Evolutionary conservation across 2,113 vertebrate genomes (phyloP), one percentile per base, ranked within the genome.

Genomic region (Tor tambroides): DNA sequence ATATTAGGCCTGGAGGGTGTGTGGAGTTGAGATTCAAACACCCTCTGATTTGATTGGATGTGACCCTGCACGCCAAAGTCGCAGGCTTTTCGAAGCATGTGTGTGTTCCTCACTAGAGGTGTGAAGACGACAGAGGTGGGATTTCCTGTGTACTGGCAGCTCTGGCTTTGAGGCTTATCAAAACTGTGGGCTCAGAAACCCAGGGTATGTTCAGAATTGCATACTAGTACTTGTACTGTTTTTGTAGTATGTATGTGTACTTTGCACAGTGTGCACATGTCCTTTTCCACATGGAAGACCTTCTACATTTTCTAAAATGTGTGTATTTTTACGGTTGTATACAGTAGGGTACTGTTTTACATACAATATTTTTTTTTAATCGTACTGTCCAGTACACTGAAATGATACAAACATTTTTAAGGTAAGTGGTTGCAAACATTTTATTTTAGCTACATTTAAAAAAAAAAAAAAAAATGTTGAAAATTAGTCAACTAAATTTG

Each of bases 61-160:
- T 81, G 86, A 87, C 61, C 35, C 59, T 49, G 75, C 83, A 83
- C 6, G 56, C 17, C 43, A 85, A 72, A 85, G 54, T 35, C 51
- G 26, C 43, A 75, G 76, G 51, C 49, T 3, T 67, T 56, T 19
- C 30, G 75, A 32, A 71, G 32, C 28, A 23, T 82, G 65, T 86
- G 85, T 74, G 59, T 63, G 75, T 82, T 71, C 43, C 38, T 84
- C 85, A 54, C n/a, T 17, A 51, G 65, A 85, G 49, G 85, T 87
- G 84, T 87, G 78, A 87, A 83, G 67, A 59, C 12, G 41, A 76
- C 43, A 14, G 43, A 78, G 76, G 86, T 41, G 32, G 79, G 19
- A 56, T 65, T 63, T 78, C 38, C 30, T 43, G 51, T 11, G n/a
- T 81, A 54, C 69, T 59, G 67, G 65, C 38, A 86, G 49, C 59